A percentile compares a stretch with the other conserved stretches of the same genome.
Conservation (phyloP, 2,797 vertebrate genomes). For the Momotus momota region DNA sequence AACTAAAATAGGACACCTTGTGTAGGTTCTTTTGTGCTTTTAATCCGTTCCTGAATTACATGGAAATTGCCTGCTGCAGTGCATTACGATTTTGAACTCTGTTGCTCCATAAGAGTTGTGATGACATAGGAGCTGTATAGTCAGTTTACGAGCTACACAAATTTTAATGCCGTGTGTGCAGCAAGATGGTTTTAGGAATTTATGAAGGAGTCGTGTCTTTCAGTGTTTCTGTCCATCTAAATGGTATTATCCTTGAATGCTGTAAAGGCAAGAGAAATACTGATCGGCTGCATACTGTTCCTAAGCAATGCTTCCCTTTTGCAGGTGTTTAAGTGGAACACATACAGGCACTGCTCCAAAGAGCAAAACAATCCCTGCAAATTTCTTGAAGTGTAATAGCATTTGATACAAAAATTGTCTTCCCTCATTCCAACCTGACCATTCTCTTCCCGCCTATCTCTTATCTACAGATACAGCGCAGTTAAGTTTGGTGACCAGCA, state of each 20-base stretch:
- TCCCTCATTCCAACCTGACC: neutral
- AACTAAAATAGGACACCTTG: neutral
- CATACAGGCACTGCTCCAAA: neutral
- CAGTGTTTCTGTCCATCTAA: neutral
- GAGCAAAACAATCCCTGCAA: neutral
- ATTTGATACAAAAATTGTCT: neutral
- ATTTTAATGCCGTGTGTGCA: neutral
- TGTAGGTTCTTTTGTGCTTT: neutral
- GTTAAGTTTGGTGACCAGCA: neutral
- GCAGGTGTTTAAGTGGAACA: neutral
- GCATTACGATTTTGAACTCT: neutral
- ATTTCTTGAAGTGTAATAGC: neutral
- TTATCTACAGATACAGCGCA: neutral
- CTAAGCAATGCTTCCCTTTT: neutral
- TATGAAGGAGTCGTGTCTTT: neutral
- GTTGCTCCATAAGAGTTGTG: neutral
- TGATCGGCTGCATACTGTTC: neutral
- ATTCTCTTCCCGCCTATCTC: neutral
- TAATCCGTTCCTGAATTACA: neutral
- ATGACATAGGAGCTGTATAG: neutral
- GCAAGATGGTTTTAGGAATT: neutral
- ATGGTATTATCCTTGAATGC: neutral
- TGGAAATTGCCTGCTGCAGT: neutral
- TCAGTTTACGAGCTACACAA: neutral
- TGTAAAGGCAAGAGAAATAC: neutral